phyloP scores from a whole-genome alignment of 2,797 vertebrate genomes.

The Crotalus adamanteus region DNA sequence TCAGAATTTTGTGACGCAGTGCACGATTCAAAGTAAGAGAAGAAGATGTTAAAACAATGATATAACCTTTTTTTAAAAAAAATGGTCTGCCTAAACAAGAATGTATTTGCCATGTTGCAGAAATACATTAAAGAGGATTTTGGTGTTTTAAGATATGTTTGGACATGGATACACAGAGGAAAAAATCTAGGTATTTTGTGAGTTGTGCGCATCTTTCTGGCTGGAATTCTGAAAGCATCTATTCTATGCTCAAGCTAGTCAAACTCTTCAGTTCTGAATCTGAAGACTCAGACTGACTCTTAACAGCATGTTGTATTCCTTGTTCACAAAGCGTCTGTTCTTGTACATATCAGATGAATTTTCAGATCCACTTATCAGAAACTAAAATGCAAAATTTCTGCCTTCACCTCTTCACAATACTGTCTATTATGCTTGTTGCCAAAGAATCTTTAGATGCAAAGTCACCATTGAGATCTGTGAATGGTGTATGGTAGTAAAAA shows the following conservation, averaged over 20 bases:
- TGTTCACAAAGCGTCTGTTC: not conserved
- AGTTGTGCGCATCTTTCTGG: not conserved
- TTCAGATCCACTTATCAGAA: not conserved
- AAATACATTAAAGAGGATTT: not conserved
- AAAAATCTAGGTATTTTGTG: not conserved
- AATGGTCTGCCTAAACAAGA: not conserved
- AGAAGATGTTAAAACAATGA: not conserved
- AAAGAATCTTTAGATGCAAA: not conserved
- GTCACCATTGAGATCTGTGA: not conserved
- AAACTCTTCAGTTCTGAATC: not conserved
- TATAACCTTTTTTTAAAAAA: not conserved
- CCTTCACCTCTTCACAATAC: not conserved
- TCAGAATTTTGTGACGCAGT: not conserved
- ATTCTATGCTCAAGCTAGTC: not conserved
- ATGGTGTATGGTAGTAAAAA: not conserved
- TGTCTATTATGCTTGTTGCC: not conserved
- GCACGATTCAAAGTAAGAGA: not conserved
- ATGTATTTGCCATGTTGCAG: not conserved
- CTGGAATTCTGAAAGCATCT: not conserved
- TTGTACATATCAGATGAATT: not conserved
- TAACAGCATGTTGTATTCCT: not conserved
- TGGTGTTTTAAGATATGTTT: not conserved
- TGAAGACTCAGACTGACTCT: not conserved
- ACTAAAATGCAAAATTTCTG: not conserved
- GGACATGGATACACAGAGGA: not conserved